Evolutionary conservation across 2,888 invertebrate genomes (phyloP).

Genomic region (Drosophila anomalata): DNA sequence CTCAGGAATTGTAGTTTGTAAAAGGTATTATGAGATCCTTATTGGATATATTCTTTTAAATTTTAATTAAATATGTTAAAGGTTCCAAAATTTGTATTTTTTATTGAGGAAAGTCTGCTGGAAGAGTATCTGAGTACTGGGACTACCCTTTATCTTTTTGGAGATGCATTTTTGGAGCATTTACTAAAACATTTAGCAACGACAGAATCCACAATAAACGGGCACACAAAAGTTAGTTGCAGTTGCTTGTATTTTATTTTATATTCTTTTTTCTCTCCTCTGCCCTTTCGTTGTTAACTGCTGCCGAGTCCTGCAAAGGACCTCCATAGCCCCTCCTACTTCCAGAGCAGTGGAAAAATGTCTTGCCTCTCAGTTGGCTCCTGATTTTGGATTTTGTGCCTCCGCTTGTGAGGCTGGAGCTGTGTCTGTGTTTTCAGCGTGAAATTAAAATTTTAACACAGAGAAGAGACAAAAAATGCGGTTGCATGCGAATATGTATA

Average conservation of each 20-base stretch:
- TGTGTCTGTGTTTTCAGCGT: slow-evolving; percentile 71
- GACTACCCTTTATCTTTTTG: slow-evolving; percentile 21
- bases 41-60: background rate
- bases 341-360: slow-evolving; percentile 11
- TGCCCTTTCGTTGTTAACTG: slow-evolving; percentile 12
- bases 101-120: background rate
- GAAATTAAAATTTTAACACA: slow-evolving; percentile 81
- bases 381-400: slow-evolving; percentile 4
- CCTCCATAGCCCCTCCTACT: background rate
- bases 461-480: slow-evolving; percentile 57
- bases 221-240: slow-evolving; percentile 47
- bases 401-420: slow-evolving; percentile 18
- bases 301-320: background rate
- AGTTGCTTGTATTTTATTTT: slow-evolving; percentile 9
- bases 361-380: slow-evolving; percentile 37
- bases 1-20: slow-evolving; percentile 1
- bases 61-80: background rate
- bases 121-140: slow-evolving; percentile 3
- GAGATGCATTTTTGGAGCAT: slow-evolving; percentile 32
- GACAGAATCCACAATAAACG: slow-evolving; percentile 56
- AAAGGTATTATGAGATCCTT: background rate
- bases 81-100: background rate
- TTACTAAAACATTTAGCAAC: slow-evolving; percentile 65
- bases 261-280: slow-evolving; percentile 2
- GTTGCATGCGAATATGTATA: slow-evolving; percentile 35